phyloP scores from a whole-genome alignment of 1,140 invertebrate species.

The Thereuonema tuberculata region DNA sequence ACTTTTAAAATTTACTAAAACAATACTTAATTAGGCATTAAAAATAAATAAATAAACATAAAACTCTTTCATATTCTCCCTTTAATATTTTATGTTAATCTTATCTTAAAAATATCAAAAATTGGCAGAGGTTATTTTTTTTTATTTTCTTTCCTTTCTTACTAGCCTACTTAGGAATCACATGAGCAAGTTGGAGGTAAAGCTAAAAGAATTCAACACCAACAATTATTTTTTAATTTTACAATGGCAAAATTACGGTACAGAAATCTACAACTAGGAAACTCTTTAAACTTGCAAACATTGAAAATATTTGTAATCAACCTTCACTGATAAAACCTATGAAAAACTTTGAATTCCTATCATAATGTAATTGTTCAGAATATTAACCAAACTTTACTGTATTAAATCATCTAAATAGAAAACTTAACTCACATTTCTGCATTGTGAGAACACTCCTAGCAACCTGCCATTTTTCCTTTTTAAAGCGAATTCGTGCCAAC shows the following conservation, averaged over 20 bases:
- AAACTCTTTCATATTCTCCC: not conserved
- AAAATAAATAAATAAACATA: not conserved
- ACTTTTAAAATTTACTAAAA: not conserved
- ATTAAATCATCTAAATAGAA: not conserved
- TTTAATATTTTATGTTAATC: not conserved
- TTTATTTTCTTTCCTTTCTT: too few relatives aligned
- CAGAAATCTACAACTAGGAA: not conserved
- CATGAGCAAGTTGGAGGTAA: too few relatives aligned
- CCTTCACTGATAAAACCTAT: not conserved
- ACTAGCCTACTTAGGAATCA: too few relatives aligned
- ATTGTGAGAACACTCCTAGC: slow-evolving; percentile 33
- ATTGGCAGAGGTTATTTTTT: too few relatives aligned
- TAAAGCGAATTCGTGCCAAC: slow-evolving; percentile 43
- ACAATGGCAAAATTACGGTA: not conserved
- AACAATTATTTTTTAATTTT: too few relatives aligned
- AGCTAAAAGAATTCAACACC: too few relatives aligned
- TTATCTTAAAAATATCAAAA: too few relatives aligned
- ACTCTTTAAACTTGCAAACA: not conserved
- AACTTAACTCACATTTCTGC: slow-evolving; percentile 23
- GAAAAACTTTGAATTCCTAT: not conserved
- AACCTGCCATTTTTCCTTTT: slow-evolving; percentile 34
- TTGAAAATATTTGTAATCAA: not conserved
- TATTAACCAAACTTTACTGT: not conserved
- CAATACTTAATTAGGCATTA: not conserved
- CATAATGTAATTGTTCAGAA: not conserved